Evolutionary conservation across 2,113 vertebrate genomes (phyloP).

Genomic region (Dicrurus megarhynchus): DNA sequence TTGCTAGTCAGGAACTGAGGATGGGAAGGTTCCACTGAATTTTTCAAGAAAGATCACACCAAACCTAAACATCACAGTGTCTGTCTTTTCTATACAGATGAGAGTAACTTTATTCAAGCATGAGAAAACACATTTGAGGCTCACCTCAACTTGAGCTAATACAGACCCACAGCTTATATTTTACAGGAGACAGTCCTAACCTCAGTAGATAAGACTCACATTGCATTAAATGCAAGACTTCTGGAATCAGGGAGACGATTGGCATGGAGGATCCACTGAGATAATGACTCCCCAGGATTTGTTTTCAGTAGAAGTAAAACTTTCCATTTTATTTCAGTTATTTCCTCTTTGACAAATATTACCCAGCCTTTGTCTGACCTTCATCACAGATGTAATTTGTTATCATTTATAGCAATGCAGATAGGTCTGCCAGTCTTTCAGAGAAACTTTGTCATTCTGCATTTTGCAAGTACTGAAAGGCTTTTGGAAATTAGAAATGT

Average conservation of each 20-base stretch:
- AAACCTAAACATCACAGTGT: not conserved
- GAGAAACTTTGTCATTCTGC: slow-evolving; percentile 66
- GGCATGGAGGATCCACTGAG: not conserved
- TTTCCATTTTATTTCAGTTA: not conserved
- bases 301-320: not conserved
- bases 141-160: not conserved
- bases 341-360: slow-evolving; percentile 45
- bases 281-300: not conserved
- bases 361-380: slow-evolving; percentile 45
- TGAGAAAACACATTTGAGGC: not conserved
- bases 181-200: not conserved
- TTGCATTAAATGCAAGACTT: not conserved
- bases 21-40: not conserved
- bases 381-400: slow-evolving; percentile 62
- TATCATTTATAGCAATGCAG: slow-evolving; percentile 59
- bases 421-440: slow-evolving; percentile 64
- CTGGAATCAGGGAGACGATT: not conserved
- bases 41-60: not conserved
- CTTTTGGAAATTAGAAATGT: slow-evolving; percentile 71
- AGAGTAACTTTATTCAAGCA: not conserved
- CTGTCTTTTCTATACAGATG: not conserved
- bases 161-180: not conserved
- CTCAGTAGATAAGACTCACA: not conserved
- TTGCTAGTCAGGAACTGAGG: not conserved
- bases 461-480: slow-evolving; percentile 60